A percentile compares a stretch with the other conserved stretches of the same genome.
Conservation (phyloP, 2,888 invertebrate genomes). For the Sarcophaga caerulescens region DNA sequence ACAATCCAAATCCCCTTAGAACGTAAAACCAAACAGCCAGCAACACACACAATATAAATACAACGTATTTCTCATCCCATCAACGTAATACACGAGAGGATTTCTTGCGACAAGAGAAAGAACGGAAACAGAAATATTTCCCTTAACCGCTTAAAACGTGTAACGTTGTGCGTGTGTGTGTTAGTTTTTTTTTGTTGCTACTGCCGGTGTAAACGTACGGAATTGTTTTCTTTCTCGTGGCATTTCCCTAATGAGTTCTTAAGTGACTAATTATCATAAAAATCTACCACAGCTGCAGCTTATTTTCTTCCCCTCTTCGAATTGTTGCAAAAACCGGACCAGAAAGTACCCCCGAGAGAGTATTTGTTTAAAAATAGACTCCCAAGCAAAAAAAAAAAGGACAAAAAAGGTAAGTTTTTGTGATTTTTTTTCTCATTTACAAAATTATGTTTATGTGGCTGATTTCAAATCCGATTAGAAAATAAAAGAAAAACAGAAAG, state of each 20-base stretch:
- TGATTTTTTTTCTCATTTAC: neutral
- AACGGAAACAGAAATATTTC: neutral
- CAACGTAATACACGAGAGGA: constrained; percentile 1
- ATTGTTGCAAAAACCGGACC: neutral
- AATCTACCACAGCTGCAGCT: constrained; percentile 9
- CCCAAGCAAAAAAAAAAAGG: neutral
- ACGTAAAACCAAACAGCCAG: neutral
- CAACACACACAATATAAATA: neutral
- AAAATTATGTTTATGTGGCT: neutral
- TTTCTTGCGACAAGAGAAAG: neutral
- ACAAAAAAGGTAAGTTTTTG: constrained; percentile 9
- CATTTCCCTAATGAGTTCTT: constrained; percentile 41
- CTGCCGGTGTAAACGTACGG: neutral
- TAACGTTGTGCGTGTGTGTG: neutral
- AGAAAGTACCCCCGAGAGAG: neutral
- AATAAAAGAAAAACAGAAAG: no score
- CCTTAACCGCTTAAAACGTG: neutral
- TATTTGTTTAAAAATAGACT: neutral
- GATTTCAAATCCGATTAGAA: neutral
- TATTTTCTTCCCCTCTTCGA: neutral
- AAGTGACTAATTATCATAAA: constrained; percentile 46
- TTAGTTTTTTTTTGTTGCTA: neutral
- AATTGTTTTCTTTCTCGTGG: neutral
- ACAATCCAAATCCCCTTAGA: neutral
- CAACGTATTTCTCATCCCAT: neutral